phyloP scores from a whole-genome alignment of 2,113 vertebrate species.

The Anarrhichthys ocellatus region DNA sequence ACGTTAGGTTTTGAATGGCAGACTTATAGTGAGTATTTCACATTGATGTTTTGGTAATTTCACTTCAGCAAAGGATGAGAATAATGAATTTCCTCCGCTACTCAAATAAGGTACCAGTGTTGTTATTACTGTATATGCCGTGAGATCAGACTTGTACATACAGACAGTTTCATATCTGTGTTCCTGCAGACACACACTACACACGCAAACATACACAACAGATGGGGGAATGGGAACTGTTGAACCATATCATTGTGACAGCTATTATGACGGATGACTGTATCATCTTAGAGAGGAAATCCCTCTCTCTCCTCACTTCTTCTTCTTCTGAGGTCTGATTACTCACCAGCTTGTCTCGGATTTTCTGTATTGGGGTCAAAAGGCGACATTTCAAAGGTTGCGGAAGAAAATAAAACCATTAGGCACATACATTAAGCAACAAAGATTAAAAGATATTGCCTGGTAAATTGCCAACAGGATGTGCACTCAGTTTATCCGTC shows the following conservation, averaged over 20 bases:
- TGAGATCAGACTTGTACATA: constrained; percentile 29
- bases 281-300: constrained; percentile 71
- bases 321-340: constrained; percentile 61
- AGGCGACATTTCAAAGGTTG: constrained; percentile 51
- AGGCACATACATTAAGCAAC: background rate
- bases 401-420: constrained; percentile 36
- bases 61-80: background rate
- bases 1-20: background rate
- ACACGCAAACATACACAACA: constrained; percentile 59
- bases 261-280: constrained; percentile 79
- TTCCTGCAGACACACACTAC: constrained; percentile 16
- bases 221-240: constrained; percentile 68
- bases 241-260: constrained; percentile 77
- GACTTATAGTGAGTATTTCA: background rate
- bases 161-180: background rate
- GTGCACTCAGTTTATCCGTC: background rate
- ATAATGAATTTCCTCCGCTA: background rate
- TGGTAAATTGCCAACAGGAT: background rate
- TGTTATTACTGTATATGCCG: constrained; percentile 16
- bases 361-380: constrained; percentile 63
- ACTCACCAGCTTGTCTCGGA: constrained; percentile 31
- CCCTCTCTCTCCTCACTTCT: constrained; percentile 52
- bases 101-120: background rate
- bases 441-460: constrained; percentile 6
- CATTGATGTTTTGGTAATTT: background rate